A percentile compares a stretch with the other conserved stretches of the same genome.
Evolutionary conservation across 2,797 vertebrate genomes (phyloP).

Genomic region (Pipistrellus pygmaeus): DNA sequence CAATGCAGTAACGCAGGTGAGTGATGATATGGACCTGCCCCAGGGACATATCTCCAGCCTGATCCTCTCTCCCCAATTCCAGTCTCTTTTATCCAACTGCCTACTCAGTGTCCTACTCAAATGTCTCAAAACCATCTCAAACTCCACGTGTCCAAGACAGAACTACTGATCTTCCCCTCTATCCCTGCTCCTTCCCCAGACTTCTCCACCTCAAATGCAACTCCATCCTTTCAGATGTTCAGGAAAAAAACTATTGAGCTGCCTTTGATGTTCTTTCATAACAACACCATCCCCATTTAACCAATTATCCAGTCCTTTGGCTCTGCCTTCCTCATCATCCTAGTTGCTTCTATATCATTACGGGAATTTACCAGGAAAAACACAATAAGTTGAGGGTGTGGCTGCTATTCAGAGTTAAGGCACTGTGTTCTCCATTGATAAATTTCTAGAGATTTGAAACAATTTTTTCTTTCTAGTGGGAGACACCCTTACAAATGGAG

Average conservation of each 20-base stretch:
- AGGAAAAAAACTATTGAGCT: not conserved
- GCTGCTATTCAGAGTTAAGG: not conserved
- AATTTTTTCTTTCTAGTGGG: not conserved
- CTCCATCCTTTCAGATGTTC: not conserved
- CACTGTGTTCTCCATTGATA: not conserved
- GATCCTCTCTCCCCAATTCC: not conserved
- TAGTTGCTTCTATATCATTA: not conserved
- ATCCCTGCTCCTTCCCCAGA: rapidly evolving
- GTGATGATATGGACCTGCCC: rapidly evolving
- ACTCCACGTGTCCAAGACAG: not conserved
- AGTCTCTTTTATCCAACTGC: not conserved
- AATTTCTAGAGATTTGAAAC: not conserved
- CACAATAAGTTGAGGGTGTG: not conserved
- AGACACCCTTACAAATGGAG: not conserved
- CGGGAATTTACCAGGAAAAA: not conserved
- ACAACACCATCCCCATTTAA: not conserved
- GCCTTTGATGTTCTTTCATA: not conserved
- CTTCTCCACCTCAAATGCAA: not conserved
- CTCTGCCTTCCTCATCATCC: not conserved
- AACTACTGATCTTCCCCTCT: not conserved
- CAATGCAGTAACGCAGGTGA: not conserved
- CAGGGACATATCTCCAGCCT: not conserved
- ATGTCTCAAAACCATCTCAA: not conserved
- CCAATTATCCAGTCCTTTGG: not conserved
- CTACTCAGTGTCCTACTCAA: not conserved